Evolutionary conservation across 2,113 vertebrate genomes (phyloP), one percentile per base, ranked within the genome.

Genomic region (Austrofundulus limnaeus): DNA sequence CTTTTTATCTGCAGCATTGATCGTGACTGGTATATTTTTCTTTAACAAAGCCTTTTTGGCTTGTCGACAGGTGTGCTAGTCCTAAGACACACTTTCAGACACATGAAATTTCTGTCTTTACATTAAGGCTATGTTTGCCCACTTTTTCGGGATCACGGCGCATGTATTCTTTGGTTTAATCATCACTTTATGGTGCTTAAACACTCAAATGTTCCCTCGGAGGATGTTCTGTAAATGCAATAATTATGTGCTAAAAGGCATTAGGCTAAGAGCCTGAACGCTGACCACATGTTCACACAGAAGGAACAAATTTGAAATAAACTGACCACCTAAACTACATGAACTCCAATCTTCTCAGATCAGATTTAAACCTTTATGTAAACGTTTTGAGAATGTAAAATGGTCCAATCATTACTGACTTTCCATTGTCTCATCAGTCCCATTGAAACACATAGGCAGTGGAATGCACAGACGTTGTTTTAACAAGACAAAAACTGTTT

Each of bases 1-100:
- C 85, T 65, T 60, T 45, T 62, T 84, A 85, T 90, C 85, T 84
- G 14, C 55, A 38, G 56, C 62, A 66, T 50, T 72, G 85, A 89
- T 90, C 85, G 77, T 66, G 50, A 8, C 20, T 46, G 31, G 43
- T 25, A 38, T 37, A 63, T 50, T 43, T 5, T 55, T 75, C 37
- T n/a, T n/a, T 43, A 23, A 46, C 72, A 66, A 37, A 57, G 63
- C 50, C 66, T 55, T 67, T 67, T 66, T 61, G 45, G 31, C 34
- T 55, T 67, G 53, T 65, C 66, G 49, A 64, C 81, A 81, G 68
- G 62, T 81, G 84, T 23, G 38, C 67, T 58, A 24, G 66, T 38
- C 49, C 23, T 34, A 49, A 48, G 31, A 55, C 58, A 47, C 12
- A 50, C 62, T 64, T 59, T 53, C 11, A 50, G n/a, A 31, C 17